Evolutionary conservation across 2,888 invertebrate genomes (phyloP).

Genomic region (Cephonodes hylas): DNA sequence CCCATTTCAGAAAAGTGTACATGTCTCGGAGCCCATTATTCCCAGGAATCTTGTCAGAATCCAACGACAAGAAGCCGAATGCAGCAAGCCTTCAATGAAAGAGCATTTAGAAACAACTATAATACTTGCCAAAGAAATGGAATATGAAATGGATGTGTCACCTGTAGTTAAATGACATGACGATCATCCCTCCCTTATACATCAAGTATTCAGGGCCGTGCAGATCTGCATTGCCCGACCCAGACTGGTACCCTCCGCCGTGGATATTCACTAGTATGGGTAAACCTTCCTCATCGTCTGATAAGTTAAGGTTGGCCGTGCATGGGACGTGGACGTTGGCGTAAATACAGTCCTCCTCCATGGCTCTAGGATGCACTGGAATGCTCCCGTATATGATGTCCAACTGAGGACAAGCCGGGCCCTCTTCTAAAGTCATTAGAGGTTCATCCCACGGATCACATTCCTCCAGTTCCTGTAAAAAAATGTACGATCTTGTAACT

Average conservation of each 20-base stretch:
- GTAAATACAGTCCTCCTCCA: constrained; percentile 43
- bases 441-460: constrained; percentile 63
- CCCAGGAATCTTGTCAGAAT: constrained; percentile 59
- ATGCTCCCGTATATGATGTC: constrained; percentile 43
- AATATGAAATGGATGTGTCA: background rate
- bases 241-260: constrained; percentile 31
- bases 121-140: background rate
- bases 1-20: constrained; percentile 66
- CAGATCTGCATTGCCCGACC: constrained; percentile 27
- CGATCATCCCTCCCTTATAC: constrained; percentile 22
- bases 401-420: constrained; percentile 79
- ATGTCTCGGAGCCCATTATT: constrained; percentile 70
- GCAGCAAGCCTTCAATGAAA: constrained; percentile 23
- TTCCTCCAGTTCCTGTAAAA: constrained; percentile 32
- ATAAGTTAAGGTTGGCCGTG: background rate
- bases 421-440: constrained; percentile 75
- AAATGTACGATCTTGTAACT: background rate
- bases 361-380: constrained; percentile 23
- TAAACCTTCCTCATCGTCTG: constrained; percentile 1
- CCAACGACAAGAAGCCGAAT: constrained; percentile 69
- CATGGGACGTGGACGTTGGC: constrained; percentile 31
- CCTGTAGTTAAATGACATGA: constrained; percentile 32
- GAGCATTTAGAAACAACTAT: background rate
- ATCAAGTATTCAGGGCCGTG: constrained; percentile 33
- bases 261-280: constrained; percentile 32